These are phyloP conservation scores for Rhinolophus ferrumequinum DNA, from an alignment of 2,113 vertebrate species.

Conservation along the genomic window DNA sequence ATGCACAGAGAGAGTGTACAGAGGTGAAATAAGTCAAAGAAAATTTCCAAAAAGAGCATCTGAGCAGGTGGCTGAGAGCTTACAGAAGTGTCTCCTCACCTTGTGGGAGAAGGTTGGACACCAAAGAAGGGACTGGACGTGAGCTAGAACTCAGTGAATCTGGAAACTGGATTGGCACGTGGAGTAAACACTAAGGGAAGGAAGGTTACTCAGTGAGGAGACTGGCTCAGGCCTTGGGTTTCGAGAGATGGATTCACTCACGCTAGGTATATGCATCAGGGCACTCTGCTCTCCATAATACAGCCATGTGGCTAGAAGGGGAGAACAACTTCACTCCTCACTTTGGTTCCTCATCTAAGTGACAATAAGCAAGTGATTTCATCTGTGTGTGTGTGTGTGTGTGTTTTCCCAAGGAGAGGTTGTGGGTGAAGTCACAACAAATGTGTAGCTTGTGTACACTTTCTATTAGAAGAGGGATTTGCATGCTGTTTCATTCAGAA, in stretches of 20 bases:
- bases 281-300: not conserved
- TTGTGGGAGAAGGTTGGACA: not conserved
- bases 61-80: not conserved
- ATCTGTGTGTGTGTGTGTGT: not conserved
- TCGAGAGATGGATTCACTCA: not conserved
- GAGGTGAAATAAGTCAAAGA: conserved; percentile 41
- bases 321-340: not conserved
- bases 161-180: not conserved
- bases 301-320: not conserved
- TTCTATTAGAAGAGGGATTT: not conserved
- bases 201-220: no score
- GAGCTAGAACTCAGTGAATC: not conserved
- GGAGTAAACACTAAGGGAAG: not conserved
- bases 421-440: not conserved
- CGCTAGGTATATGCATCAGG: not conserved
- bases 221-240: not conserved
- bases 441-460: not conserved
- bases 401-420: not conserved
- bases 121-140: not conserved
- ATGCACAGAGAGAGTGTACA: conserved; percentile 37
- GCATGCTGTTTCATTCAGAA: not conserved
- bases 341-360: not conserved
- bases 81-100: not conserved
- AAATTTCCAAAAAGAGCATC: conserved; percentile 2
- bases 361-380: not conserved